phyloP scores from a whole-genome alignment of 2,888 invertebrate species.

The Cerceris ruficornis region DNA sequence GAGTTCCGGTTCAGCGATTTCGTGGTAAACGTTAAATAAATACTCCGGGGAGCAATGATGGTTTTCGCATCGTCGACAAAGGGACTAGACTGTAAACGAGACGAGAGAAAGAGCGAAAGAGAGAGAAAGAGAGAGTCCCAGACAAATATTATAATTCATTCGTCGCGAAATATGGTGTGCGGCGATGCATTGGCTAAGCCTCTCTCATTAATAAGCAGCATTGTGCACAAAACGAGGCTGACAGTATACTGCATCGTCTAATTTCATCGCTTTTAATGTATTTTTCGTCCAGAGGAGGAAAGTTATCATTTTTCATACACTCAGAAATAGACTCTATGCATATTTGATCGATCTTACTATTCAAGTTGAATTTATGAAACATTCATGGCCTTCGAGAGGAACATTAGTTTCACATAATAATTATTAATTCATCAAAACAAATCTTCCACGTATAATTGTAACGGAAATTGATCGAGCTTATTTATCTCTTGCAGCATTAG shows the following conservation, averaged over 20 bases:
- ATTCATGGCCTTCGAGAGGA: no score
- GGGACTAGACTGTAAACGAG: conserved; percentile 21
- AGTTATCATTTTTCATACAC: no score
- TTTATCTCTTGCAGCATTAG: no score
- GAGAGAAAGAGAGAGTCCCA: background rate
- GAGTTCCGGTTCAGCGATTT: conserved; percentile 55
- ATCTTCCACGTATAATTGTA: no score
- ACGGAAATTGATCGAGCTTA: no score
- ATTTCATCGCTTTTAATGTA: conserved; percentile 3
- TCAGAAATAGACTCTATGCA: no score
- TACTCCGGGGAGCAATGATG: conserved; percentile 28
- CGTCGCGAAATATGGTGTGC: conserved; percentile 34
- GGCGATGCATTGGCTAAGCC: conserved; percentile 5
- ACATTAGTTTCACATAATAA: no score
- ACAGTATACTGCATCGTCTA: conserved; percentile 4
- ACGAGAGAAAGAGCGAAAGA: background rate
- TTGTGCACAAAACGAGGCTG: background rate
- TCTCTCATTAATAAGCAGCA: conserved; percentile 30
- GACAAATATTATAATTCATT: conserved; percentile 61
- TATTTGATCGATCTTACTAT: no score
- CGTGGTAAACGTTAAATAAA: conserved; percentile 54
- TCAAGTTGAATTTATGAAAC: no score
- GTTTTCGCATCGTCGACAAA: conserved; percentile 29
- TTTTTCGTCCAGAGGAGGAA: conserved; percentile 4
- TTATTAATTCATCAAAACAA: no score